Evolutionary conservation across 2,797 vertebrate genomes (phyloP), one percentile per base, ranked within the genome.

Genomic region (Brotogeris chrysoptera): DNA sequence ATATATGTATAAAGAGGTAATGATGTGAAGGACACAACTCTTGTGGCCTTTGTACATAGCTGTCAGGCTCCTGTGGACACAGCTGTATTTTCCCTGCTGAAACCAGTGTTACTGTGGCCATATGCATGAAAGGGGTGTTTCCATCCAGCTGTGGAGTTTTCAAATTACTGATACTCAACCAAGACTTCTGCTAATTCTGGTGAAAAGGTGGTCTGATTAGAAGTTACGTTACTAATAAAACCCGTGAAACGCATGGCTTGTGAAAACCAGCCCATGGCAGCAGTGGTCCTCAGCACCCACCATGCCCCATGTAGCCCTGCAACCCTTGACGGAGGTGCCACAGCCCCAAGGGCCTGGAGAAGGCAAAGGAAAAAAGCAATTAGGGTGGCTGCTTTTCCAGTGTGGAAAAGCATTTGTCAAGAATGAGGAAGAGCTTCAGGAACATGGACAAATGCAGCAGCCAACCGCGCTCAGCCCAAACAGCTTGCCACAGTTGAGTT

Each of bases 381-480:
- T 74, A 77, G 6, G 80, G 44, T 9, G 16, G 38, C 41, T 69
- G 60, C 25, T 71, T 82, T 83, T 85, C 55, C 9, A 1, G 15
- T 1, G 0, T 39, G 65, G 59, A 57, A 34, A 57, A 84, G 34
- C 25, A 39, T 55, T 68, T 73, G 36, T 66, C 2, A 4, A 63
- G 89, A 95, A 85, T 1, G 11, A 91, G 80, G 86, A 95, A 92
- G 66, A 86, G 36, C 47, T 77, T 79, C 46, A 73, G 64, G 76
- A 64, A 85, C 13, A 4, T 39, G 46, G 30, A 17, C 43, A 55
- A 47, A 50, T 1, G 4, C 43, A 61, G 66, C 49, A 79, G 49
- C 23, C 1, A 4, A 15, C 18, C 0, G 0, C 1, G 3, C 27
- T 57, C 18, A 47, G 57, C 49, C 59, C 20, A 21, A 32, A 41